Evolutionary conservation across 2,797 vertebrate species (phyloP).

Genomic region (Hydrolagus colliei): DNA sequence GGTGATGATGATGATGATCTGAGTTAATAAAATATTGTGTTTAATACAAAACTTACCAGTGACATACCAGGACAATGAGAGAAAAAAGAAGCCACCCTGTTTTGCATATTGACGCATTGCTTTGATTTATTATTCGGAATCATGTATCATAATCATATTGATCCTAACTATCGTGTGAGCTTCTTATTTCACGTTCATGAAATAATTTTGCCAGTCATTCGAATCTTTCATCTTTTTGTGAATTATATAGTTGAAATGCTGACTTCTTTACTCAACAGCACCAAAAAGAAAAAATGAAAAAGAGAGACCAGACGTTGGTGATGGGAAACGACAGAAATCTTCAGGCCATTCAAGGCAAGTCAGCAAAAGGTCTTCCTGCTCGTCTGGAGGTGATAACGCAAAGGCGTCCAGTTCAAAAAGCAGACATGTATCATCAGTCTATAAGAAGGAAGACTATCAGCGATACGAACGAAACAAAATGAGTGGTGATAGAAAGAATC

Average conservation of each 20-base stretch:
- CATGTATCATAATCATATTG: too few relatives aligned
- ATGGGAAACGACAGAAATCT: conserved; percentile 76
- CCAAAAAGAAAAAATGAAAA: conserved; percentile 87
- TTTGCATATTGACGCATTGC: too few relatives aligned
- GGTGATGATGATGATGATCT: too few relatives aligned
- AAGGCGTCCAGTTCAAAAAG: conserved; percentile 63
- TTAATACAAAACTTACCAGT: too few relatives aligned
- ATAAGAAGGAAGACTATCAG: conserved; percentile 78
- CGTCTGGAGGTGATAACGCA: conserved; percentile 65
- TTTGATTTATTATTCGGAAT: too few relatives aligned
- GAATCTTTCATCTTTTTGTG: conserved; percentile 32
- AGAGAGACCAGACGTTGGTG: conserved; percentile 69
- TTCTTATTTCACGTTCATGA: too few relatives aligned
- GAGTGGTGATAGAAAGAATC: conserved; percentile 67
- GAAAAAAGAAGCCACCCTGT: too few relatives aligned
- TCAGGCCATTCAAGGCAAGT: conserved; percentile 71
- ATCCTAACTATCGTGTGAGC: too few relatives aligned
- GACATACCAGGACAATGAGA: too few relatives aligned
- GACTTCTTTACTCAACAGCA: conserved; percentile 58
- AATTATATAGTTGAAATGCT: conserved; percentile 25
- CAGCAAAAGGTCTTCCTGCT: conserved; percentile 66
- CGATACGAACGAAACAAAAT: conserved; percentile 65
- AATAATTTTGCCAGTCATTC: background rate
- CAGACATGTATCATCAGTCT: conserved; percentile 58
- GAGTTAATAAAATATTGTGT: too few relatives aligned